Evolutionary conservation across 2,113 vertebrate genomes (phyloP).

Genomic region (Macrotus californicus): DNA sequence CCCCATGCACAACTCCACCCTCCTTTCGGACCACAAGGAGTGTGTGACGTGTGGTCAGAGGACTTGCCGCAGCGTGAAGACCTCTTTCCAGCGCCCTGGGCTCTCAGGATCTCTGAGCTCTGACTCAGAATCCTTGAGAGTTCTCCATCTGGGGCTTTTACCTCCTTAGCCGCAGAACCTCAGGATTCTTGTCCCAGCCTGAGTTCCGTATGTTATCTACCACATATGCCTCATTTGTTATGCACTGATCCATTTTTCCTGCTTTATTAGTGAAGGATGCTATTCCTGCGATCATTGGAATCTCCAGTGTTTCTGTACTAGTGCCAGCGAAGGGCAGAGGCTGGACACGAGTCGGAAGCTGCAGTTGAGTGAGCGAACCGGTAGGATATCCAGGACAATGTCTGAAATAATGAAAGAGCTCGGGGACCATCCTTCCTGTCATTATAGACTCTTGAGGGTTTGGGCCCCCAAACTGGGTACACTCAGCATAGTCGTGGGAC

Average conservation of each 20-base stretch:
- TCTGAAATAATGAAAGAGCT: background rate
- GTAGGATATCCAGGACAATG: background rate
- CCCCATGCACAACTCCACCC: fast-evolving
- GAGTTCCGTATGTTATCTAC: constrained; percentile 37
- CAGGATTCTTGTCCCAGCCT: background rate
- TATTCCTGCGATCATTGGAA: background rate
- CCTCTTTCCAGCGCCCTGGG: background rate
- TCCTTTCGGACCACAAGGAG: background rate
- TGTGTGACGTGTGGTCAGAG: background rate
- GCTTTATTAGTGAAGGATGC: constrained; percentile 35
- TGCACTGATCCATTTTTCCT: background rate
- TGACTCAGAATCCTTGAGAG: background rate
- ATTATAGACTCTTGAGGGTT: background rate
- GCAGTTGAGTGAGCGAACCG: background rate
- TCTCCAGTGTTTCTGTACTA: background rate
- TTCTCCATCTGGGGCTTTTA: background rate
- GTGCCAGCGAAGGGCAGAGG: background rate
- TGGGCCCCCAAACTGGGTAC: background rate
- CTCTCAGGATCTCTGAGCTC: background rate
- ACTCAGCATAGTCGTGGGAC: background rate
- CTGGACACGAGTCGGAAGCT: background rate
- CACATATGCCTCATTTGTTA: background rate
- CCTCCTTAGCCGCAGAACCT: background rate
- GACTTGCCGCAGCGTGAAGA: fast-evolving
- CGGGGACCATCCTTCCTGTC: background rate